phyloP scores from a whole-genome alignment of 2,797 vertebrate genomes.

The Ambastaia sidthimunki region DNA sequence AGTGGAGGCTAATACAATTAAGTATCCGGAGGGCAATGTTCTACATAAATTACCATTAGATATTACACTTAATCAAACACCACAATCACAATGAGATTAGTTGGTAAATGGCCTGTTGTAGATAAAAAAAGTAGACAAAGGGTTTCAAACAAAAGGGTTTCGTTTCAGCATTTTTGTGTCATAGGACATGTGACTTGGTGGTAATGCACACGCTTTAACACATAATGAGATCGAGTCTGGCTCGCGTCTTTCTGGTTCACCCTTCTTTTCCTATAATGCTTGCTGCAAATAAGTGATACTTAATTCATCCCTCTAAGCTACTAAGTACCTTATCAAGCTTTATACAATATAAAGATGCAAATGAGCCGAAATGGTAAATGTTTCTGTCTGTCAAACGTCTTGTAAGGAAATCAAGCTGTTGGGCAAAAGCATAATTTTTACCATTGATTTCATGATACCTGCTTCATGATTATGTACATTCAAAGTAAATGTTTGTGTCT shows the following conservation, averaged over 20 bases:
- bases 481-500: not conserved
- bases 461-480: not conserved
- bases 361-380: not conserved
- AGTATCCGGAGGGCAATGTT: constrained; percentile 29
- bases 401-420: too few species aligned
- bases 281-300: not conserved
- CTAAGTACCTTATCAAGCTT: not conserved
- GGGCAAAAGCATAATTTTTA: not conserved
- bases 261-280: not conserved
- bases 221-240: too few species aligned
- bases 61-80: constrained; percentile 40
- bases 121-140: not conserved
- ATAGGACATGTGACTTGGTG: not conserved
- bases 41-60: constrained; percentile 45
- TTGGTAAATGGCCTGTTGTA: constrained; percentile 13
- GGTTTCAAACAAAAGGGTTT: not conserved
- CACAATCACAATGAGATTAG: constrained; percentile 4
- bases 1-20: constrained; percentile 39
- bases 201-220: not conserved
- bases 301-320: not conserved
- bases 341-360: not conserved
- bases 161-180: not conserved
- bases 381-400: not conserved
- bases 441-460: not conserved
- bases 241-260: too few species aligned